phyloP scores from a whole-genome alignment of 2,113 vertebrate genomes.

The Sprattus sprattus region DNA sequence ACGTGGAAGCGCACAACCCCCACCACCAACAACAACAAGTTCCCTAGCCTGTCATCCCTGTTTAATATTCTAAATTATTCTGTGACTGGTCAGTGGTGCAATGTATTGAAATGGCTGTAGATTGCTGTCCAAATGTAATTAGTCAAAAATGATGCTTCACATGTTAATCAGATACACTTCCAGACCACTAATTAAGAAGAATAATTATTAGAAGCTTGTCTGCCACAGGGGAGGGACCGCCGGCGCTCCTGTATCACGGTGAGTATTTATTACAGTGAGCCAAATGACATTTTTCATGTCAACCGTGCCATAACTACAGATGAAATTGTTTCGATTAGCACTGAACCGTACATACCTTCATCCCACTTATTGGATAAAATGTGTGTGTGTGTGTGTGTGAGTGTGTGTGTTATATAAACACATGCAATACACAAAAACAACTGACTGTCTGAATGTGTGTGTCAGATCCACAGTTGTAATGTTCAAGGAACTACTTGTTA shows the following conservation, averaged over 20 bases:
- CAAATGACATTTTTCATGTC: constrained; percentile 60
- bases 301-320: constrained; percentile 63
- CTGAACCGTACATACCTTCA: neutral
- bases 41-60: constrained; percentile 25
- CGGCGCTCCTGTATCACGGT: constrained; percentile 55
- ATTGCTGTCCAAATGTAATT: constrained; percentile 66
- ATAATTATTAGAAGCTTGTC: constrained; percentile 67
- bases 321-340: constrained; percentile 69
- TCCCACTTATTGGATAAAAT: constrained; percentile 9
- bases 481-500: too few species aligned
- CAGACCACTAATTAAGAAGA: constrained; percentile 72
- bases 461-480: neutral
- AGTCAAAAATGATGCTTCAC: constrained; percentile 63
- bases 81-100: constrained; percentile 49
- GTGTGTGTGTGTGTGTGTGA: neutral
- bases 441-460: neutral
- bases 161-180: constrained; percentile 72
- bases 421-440: too few species aligned
- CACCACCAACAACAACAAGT: neutral
- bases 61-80: constrained; percentile 45
- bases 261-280: constrained; percentile 62
- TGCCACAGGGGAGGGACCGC: constrained; percentile 56
- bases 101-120: constrained; percentile 51
- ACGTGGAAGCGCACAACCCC: neutral
- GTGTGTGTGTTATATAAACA: neutral